Conservation (phyloP, 2,797 vertebrate species). For the Platyrinchus mystaceus region DNA sequence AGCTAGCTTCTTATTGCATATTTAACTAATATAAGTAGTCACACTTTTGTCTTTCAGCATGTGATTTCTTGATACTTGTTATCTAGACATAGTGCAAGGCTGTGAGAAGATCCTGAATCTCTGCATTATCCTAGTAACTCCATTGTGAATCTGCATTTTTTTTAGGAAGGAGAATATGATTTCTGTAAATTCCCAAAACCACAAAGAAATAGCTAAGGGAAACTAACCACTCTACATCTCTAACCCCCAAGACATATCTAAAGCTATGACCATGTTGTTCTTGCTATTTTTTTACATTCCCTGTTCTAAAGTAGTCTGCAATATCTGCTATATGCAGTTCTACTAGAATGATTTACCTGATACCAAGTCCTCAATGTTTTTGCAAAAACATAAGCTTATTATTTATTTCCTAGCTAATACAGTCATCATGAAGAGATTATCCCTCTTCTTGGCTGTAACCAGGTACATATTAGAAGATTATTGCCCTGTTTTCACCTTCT, state of each 20-base stretch:
- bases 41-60: not conserved
- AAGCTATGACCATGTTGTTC: rapidly evolving
- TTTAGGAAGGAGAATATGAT: not conserved
- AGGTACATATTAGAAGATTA: not conserved
- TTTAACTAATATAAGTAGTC: not conserved
- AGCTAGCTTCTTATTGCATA: not conserved
- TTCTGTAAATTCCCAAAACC: not conserved
- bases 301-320: not conserved
- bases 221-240: not conserved
- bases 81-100: not conserved
- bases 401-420: not conserved
- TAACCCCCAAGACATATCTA: not conserved
- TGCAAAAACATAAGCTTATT: rapidly evolving
- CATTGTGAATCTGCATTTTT: not conserved
- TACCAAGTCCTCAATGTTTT: not conserved
- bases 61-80: not conserved
- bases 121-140: not conserved
- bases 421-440: not conserved
- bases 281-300: not conserved
- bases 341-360: not conserved
- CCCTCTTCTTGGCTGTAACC: not conserved
- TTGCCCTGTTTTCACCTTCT: not conserved
- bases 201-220: not conserved
- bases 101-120: not conserved
- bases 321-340: not conserved